A percentile compares a stretch with the other conserved stretches of the same genome.
These are phyloP conservation scores for Anarhynchus alexandrinus DNA, from an alignment of 2,113 vertebrate genomes.

Conservation along the genomic window DNA sequence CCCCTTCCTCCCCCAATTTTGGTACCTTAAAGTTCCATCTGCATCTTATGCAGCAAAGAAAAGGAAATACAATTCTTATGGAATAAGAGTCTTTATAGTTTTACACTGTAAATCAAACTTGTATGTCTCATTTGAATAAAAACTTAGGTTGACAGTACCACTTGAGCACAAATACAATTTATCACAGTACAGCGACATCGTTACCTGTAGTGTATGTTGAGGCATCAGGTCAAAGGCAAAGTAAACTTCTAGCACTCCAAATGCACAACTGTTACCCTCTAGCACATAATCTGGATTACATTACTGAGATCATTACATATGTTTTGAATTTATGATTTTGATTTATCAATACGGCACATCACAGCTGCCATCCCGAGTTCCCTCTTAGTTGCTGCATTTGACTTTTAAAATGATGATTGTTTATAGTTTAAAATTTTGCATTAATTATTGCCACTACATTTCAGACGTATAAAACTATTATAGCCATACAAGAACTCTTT, in stretches of 20 bases:
- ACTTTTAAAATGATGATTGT: background rate
- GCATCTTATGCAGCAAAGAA: conserved; percentile 26
- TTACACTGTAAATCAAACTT: conserved; percentile 18
- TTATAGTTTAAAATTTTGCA: background rate
- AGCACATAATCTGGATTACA: background rate
- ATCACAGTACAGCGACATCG: background rate
- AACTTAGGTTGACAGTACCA: background rate
- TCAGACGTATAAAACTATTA: background rate
- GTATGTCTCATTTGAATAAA: conserved; percentile 36
- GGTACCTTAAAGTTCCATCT: conserved; percentile 35
- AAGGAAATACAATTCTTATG: background rate
- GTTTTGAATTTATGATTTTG: conserved; percentile 1
- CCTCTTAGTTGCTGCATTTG: background rate
- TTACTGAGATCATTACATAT: conserved; percentile 12
- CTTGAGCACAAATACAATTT: background rate
- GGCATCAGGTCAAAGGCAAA: background rate
- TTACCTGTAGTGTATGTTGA: background rate
- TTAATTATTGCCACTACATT: background rate
- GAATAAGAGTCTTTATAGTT: background rate
- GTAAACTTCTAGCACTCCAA: background rate
- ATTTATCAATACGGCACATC: conserved; percentile 33
- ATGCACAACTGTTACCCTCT: background rate
- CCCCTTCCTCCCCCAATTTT: background rate
- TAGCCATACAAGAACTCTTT: background rate
- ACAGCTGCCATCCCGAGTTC: conserved; percentile 12